These are phyloP conservation scores for Sorex araneus DNA, from an alignment of 2,113 vertebrate genomes.

Conservation along the genomic window DNA sequence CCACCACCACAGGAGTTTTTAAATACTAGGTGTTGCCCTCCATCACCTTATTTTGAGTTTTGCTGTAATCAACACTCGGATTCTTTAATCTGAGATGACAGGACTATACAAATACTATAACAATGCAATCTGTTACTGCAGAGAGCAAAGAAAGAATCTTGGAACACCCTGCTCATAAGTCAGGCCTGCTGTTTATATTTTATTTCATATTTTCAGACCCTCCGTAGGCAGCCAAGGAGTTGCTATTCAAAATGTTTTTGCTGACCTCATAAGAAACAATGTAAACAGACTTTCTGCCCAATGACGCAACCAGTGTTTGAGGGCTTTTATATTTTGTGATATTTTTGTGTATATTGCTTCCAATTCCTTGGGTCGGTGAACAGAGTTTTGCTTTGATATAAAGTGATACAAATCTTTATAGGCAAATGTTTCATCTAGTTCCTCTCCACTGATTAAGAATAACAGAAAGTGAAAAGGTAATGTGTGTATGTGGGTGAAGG, in stretches of 20 bases:
- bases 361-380: slow-evolving; percentile 28
- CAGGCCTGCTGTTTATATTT: slow-evolving; percentile 72
- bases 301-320: slow-evolving; percentile 67
- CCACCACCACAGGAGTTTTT: slow-evolving; percentile 14
- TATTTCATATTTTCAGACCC: slow-evolving; percentile 74
- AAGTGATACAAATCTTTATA: slow-evolving; percentile 66
- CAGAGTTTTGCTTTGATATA: slow-evolving; percentile 65
- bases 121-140: slow-evolving; percentile 54
- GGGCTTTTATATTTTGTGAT: slow-evolving; percentile 62
- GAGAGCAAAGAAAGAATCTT: slow-evolving; percentile 72
- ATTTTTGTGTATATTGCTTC: slow-evolving; percentile 51
- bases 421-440: slow-evolving; percentile 51
- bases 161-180: slow-evolving; percentile 54
- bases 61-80: background rate
- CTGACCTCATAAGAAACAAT: slow-evolving; percentile 76
- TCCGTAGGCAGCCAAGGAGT: slow-evolving; percentile 55
- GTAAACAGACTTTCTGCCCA: slow-evolving; percentile 79
- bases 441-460: background rate
- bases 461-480: background rate
- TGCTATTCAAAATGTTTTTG: slow-evolving; percentile 78
- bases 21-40: background rate
- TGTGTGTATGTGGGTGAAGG: accelerated
- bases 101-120: slow-evolving; percentile 51
- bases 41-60: slow-evolving; percentile 63
- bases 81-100: slow-evolving; percentile 59